Conservation (phyloP, 2,113 vertebrate genomes). For the Dromaius novaehollandiae region DNA sequence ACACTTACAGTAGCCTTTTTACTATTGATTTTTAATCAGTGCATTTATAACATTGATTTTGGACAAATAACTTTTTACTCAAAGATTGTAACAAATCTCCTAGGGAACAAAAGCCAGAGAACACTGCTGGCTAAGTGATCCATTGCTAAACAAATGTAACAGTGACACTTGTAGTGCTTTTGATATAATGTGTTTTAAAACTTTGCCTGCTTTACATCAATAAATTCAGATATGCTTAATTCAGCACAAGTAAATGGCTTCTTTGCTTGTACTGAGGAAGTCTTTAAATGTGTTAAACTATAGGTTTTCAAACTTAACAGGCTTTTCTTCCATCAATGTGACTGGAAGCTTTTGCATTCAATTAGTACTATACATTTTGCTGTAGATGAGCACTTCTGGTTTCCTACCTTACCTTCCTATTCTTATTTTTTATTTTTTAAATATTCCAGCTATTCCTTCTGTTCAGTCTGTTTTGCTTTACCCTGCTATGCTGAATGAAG, state of each 20-base stretch:
- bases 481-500: background rate
- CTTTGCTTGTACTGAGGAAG: background rate
- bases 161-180: background rate
- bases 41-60: background rate
- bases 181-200: background rate
- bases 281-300: background rate
- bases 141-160: background rate
- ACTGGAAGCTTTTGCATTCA: background rate
- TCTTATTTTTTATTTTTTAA: background rate
- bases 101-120: background rate
- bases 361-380: background rate
- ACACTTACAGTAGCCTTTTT: background rate
- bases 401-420: background rate
- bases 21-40: background rate
- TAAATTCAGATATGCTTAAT: background rate
- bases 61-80: background rate
- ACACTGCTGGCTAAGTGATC: background rate
- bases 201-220: background rate
- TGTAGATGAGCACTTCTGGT: background rate
- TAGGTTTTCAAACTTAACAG: background rate
- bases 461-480: background rate
- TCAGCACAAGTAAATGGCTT: background rate
- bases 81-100: background rate
- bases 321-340: background rate
- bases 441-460: background rate